Base-by-base conservation (phyloP, 2,113 vertebrate species). In the Pangasianodon hypophthalmus region DNA sequence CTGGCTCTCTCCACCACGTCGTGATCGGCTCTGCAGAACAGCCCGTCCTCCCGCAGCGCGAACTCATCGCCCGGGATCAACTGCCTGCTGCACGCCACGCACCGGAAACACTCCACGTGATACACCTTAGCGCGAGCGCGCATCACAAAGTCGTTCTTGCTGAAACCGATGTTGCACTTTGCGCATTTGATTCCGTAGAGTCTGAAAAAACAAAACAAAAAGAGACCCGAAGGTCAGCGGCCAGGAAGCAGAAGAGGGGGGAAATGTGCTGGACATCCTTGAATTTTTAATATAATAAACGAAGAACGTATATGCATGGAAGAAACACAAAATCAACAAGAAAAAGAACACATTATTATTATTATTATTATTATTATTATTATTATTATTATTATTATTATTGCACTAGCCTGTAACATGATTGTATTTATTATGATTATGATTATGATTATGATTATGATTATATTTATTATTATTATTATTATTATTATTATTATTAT, bases 111-210 rank as follows among this genome's bases (percentile, higher is more conserved):
- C 95, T 99, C 98, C 95, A 99, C 98, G 95, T 99, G 98, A 96
- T 99, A 99, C 90, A 99, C 98, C 94, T 99, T 98, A 95, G 97
- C 96, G 84, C 98, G 98, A 87, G 98, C 98, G 83, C 98, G 95
- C 98, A 99, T 99, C 95, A 99, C 98, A 92, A 99, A 99, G 96
- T 99, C 98, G 87, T 98, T 99, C 96, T 98, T 99, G 95, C 98
- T 99, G 97, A 99, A 99, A 92, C 98, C 98, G 93, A 99, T 98
- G 96, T 97, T 98, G 96, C 98, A 99, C 94, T 99, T 99, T 83
- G 98, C 97, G 95, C 98, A 99, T 95, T 99, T 99, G 94, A 99
- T 98, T 91, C 98, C 98, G 91, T 98, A 99, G 93, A 99, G 96
- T 96, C 98, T 99, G 95, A 5, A 73, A 85, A 37, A 67, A n/a